Evolutionary conservation across 2,113 vertebrate genomes (phyloP).

Genomic region (Salvelinus alpinus): DNA sequence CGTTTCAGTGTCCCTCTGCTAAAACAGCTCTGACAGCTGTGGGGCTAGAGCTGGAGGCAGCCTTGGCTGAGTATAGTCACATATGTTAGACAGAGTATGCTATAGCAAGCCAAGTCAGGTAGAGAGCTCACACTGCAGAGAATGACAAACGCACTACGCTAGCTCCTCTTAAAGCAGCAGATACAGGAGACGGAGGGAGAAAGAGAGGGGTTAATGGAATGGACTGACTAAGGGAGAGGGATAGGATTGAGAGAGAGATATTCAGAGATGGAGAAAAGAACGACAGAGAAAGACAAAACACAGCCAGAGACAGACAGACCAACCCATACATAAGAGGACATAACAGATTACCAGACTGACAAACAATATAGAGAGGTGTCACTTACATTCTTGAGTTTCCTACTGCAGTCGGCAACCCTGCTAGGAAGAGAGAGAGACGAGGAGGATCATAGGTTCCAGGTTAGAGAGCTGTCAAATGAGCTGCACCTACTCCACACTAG

Average conservation of each 20-base stretch:
- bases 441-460: neutral
- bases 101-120: neutral
- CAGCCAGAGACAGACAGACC: neutral
- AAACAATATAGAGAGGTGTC: slow-evolving; percentile 31
- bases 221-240: neutral
- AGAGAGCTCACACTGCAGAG: slow-evolving; percentile 1
- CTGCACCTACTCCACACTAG: neutral
- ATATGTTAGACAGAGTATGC: neutral
- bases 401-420: slow-evolving; percentile 85
- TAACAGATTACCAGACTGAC: slow-evolving; percentile 22
- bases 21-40: neutral
- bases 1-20: neutral
- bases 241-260: neutral
- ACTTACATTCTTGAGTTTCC: slow-evolving; percentile 98
- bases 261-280: neutral
- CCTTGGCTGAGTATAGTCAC: neutral
- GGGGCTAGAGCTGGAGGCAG: neutral
- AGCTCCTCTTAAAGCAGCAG: neutral
- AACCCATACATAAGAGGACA: neutral
- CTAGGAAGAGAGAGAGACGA: slow-evolving; percentile 8
- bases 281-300: neutral
- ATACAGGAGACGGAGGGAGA: neutral
- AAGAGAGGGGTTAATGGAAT: neutral
- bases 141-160: neutral
- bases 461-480: neutral